A percentile compares a stretch with the other conserved stretches of the same genome.
Evolutionary conservation across 53 echinoderm and acorn worm species (phyloP).

Genomic region (Stichopus horrens): DNA sequence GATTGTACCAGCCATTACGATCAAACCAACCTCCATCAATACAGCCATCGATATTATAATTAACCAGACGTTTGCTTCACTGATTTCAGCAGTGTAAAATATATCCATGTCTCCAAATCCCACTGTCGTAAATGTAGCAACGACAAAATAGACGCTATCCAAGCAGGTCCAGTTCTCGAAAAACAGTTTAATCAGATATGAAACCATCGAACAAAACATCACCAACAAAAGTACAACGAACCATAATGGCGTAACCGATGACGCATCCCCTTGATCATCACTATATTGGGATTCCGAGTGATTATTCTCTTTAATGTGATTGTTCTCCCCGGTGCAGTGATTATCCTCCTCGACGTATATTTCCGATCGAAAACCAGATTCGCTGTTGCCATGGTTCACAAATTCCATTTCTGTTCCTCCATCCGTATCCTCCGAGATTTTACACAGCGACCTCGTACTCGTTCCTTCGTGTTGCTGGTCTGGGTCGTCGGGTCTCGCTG

Average conservation of each 20-base stretch:
- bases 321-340: too few species aligned
- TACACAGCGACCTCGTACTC: too few species aligned
- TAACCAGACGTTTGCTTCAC: not conserved
- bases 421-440: too few species aligned
- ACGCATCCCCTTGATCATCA: not conserved
- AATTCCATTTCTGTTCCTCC: too few species aligned
- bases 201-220: slow-evolving; percentile 3
- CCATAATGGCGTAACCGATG: not conserved
- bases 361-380: too few species aligned
- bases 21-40: slow-evolving; percentile 21
- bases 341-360: too few species aligned
- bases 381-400: too few species aligned
- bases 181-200: not conserved
- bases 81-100: not conserved
- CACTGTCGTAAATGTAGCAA: slow-evolving; percentile 24
- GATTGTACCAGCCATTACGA: slow-evolving; percentile 13
- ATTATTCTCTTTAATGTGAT: too few species aligned
- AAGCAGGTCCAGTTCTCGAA: slow-evolving; percentile 4
- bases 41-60: not conserved
- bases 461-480: too few species aligned
- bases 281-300: not conserved
- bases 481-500: too few species aligned
- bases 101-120: slow-evolving; percentile 22
- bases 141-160: slow-evolving; percentile 11
- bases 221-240: not conserved